These are phyloP conservation scores for Zoroaster sp. DNA, from an alignment of 53 echinoderm and acorn worm genomes.

Conservation along the genomic window DNA sequence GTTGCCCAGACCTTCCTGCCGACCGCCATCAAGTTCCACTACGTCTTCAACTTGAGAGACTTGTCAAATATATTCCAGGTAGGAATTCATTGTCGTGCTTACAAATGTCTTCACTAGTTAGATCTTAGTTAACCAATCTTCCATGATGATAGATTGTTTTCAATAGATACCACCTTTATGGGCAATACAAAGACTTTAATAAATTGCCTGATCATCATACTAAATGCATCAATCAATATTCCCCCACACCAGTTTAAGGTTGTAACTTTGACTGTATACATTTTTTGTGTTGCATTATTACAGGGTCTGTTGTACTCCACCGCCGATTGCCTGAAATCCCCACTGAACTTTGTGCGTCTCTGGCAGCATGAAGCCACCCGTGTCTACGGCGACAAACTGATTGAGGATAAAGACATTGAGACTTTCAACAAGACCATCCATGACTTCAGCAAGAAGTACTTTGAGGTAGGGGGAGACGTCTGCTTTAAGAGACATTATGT, in stretches of 20 bases:
- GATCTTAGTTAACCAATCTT: no score
- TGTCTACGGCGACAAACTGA: conserved; percentile 92
- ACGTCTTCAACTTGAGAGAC: conserved; percentile 97
- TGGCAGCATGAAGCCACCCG: conserved; percentile 90
- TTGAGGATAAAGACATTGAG: conserved; percentile 91
- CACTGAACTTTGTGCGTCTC: conserved; percentile 81
- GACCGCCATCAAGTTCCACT: conserved; percentile 99
- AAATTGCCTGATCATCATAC: no score
- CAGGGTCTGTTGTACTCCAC: conserved; percentile 92
- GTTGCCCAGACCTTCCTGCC: conserved; percentile 92
- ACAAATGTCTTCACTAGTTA: background rate
- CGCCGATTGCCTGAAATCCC: conserved; percentile 81
- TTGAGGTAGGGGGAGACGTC: conserved; percentile 62
- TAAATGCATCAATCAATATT: no score
- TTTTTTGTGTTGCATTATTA: background rate
- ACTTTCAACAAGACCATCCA: conserved; percentile 66
- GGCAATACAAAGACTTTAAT: no score
- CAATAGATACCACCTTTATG: no score
- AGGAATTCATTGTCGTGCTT: background rate
- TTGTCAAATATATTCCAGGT: conserved; percentile 99
- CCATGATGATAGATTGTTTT: no score
- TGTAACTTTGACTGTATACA: no score
- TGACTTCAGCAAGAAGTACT: conserved; percentile 94
- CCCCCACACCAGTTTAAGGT: no score
- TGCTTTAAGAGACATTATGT: background rate